Evolutionary conservation across 2,888 invertebrate genomes (phyloP).

Genomic region (Thecocarcelia acutangulata): DNA sequence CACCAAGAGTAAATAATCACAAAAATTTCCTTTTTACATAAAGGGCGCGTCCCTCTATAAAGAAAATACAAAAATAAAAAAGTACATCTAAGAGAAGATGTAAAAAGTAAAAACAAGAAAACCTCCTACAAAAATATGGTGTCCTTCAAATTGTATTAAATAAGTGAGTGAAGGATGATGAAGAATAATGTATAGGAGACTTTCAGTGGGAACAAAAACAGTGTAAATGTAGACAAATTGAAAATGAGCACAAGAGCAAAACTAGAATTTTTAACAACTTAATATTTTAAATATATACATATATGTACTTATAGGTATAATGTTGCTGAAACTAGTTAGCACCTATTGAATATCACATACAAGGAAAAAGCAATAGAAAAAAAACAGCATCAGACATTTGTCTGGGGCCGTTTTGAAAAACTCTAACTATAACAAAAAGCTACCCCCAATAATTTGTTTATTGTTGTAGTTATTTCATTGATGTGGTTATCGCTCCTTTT

Average conservation of each 20-base stretch:
- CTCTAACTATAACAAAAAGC: conserved; percentile 9
- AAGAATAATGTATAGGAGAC: conserved; percentile 33
- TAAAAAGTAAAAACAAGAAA: conserved; percentile 41
- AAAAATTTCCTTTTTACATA: conserved; percentile 16
- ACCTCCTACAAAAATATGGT: conserved; percentile 50
- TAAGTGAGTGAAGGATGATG: conserved; percentile 1
- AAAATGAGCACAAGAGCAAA: neutral
- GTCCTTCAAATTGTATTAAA: conserved; percentile 60
- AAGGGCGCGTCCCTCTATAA: conserved; percentile 59
- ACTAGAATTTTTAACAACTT: neutral
- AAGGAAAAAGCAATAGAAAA: conserved; percentile 1
- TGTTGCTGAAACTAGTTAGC: too few relatives aligned
- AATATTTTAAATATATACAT: too few relatives aligned
- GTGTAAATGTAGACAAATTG: conserved; percentile 1
- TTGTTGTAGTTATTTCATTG: neutral
- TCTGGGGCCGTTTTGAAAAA: conserved; percentile 37
- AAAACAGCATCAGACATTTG: conserved; percentile 50
- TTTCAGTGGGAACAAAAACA: neutral
- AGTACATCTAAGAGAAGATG: conserved; percentile 20
- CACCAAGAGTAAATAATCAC: neutral
- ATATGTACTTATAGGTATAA: neutral
- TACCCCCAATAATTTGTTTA: conserved; percentile 37
- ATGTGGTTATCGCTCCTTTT: neutral
- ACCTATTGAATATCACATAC: too few relatives aligned
- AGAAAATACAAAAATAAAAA: conserved; percentile 48